Percentiles rank a stretch among this genome's conserved stretches.
These are phyloP conservation scores for Threskiornis aethiopicus DNA, from an alignment of 2,797 vertebrate genomes.

Conservation along the genomic window DNA sequence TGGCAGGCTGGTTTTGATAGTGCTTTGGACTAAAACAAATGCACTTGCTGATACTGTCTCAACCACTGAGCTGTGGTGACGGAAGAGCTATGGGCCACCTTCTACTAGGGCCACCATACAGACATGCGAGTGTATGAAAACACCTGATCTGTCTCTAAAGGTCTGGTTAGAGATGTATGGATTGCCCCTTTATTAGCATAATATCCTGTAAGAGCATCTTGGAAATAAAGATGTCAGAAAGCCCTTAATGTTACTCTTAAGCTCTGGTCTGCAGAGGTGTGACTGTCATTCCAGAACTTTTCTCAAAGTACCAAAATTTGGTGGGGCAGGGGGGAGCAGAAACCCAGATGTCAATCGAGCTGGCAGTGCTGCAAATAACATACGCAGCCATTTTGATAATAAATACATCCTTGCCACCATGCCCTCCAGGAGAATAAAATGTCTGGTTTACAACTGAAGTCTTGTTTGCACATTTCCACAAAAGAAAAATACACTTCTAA, in stretches of 20 bases:
- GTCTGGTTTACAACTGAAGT: neutral
- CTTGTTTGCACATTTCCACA: neutral
- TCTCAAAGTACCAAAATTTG: neutral
- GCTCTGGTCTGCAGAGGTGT: neutral
- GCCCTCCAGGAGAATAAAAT: neutral
- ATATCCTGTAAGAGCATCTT: neutral
- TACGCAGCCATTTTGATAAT: neutral
- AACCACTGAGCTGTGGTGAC: neutral
- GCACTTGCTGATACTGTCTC: neutral
- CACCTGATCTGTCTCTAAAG: neutral
- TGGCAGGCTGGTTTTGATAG: neutral
- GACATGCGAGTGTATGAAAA: neutral
- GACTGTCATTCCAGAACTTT: neutral
- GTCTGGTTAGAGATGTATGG: neutral
- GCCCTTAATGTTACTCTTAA: neutral
- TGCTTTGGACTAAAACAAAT: neutral
- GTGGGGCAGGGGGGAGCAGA: neutral
- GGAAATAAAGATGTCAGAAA: neutral
- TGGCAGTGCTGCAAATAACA: neutral
- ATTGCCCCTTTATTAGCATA: neutral
- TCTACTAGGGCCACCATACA: neutral
- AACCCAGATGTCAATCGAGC: rapidly evolving
- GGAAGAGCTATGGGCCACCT: neutral
- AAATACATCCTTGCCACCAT: neutral
- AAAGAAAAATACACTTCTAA: neutral